A percentile compares a stretch with the other conserved stretches of the same genome.
Conservation (phyloP, 2,113 vertebrate genomes). For the Gambusia affinis region DNA sequence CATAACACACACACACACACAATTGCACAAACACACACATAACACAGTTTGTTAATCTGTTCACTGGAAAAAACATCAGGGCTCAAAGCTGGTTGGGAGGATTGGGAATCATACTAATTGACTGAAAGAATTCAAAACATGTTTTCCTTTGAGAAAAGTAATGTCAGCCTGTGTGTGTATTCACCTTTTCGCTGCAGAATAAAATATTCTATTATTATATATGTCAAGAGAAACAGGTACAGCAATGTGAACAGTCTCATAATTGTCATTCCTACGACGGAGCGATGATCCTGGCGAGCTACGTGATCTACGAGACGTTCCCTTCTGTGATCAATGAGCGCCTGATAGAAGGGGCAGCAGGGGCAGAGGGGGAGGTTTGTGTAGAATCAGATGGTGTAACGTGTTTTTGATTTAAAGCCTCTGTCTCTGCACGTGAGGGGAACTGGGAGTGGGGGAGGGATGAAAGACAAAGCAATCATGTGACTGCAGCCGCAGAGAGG, state of each 20-base stretch:
- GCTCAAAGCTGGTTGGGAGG: slow-evolving; percentile 7
- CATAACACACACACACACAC: background rate
- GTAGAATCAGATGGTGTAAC: slow-evolving; percentile 19
- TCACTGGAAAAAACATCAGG: slow-evolving; percentile 16
- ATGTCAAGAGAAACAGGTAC: background rate
- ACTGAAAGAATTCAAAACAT: background rate
- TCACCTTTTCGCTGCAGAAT: background rate
- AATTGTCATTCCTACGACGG: background rate
- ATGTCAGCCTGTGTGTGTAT: background rate
- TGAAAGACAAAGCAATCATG: slow-evolving; percentile 20
- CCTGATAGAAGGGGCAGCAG: background rate
- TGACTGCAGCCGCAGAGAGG: slow-evolving; percentile 31
- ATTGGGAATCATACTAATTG: slow-evolving; percentile 13
- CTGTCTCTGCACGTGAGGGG: slow-evolving; percentile 54
- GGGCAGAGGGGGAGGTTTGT: background rate
- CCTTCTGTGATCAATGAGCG: slow-evolving; percentile 38
- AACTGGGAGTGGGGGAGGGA: slow-evolving; percentile 11
- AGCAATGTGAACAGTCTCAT: background rate
- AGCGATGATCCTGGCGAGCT: background rate
- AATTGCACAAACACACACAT: background rate
- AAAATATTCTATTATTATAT: background rate
- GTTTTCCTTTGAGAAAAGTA: background rate
- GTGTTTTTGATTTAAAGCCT: slow-evolving; percentile 33
- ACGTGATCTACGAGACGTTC: background rate
- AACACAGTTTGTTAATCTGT: slow-evolving; percentile 32